Evolutionary conservation across 2,888 invertebrate genomes (phyloP).

Genomic region (Dorcus parallelipipedus): DNA sequence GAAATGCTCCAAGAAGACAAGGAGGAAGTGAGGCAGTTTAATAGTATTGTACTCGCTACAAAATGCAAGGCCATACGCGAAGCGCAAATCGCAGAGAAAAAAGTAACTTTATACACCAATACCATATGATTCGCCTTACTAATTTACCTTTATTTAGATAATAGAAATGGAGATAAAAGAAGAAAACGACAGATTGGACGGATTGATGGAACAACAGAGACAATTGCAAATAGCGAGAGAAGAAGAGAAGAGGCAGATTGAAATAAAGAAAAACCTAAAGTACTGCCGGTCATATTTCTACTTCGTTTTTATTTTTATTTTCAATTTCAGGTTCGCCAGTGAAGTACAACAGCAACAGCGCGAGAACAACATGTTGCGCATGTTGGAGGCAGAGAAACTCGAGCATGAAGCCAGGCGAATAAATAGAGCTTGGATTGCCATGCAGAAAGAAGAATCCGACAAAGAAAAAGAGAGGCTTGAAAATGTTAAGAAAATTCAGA

Average conservation of each 20-base stretch:
- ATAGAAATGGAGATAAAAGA: slow-evolving; percentile 57
- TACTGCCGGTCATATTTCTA: slow-evolving; percentile 4
- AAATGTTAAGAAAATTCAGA: slow-evolving; percentile 55
- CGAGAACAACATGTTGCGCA: slow-evolving; percentile 52
- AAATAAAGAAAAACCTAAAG: slow-evolving; percentile 29
- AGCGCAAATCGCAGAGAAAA: slow-evolving; percentile 71
- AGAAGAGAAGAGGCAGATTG: slow-evolving; percentile 47
- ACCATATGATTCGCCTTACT: slow-evolving; percentile 9
- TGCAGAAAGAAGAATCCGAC: slow-evolving; percentile 62
- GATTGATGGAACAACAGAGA: slow-evolving; percentile 70
- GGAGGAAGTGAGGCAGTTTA: slow-evolving; percentile 69
- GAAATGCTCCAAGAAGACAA: slow-evolving; percentile 57
- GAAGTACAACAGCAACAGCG: slow-evolving; percentile 51
- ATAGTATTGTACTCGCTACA: slow-evolving; percentile 74
- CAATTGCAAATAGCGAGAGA: slow-evolving; percentile 55
- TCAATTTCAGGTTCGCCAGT: slow-evolving; percentile 31
- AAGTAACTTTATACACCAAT: slow-evolving; percentile 26
- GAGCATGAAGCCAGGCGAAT: slow-evolving; percentile 65
- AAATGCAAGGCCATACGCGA: slow-evolving; percentile 83
- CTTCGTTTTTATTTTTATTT: slow-evolving; percentile 1
- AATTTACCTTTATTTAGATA: slow-evolving; percentile 36
- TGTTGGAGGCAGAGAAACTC: slow-evolving; percentile 63
- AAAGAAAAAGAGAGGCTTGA: slow-evolving; percentile 56
- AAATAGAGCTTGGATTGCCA: slow-evolving; percentile 61
- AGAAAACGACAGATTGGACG: slow-evolving; percentile 59